phyloP scores from a whole-genome alignment of 2,888 invertebrate genomes.

The Stenoptilia bipunctidactyla region DNA sequence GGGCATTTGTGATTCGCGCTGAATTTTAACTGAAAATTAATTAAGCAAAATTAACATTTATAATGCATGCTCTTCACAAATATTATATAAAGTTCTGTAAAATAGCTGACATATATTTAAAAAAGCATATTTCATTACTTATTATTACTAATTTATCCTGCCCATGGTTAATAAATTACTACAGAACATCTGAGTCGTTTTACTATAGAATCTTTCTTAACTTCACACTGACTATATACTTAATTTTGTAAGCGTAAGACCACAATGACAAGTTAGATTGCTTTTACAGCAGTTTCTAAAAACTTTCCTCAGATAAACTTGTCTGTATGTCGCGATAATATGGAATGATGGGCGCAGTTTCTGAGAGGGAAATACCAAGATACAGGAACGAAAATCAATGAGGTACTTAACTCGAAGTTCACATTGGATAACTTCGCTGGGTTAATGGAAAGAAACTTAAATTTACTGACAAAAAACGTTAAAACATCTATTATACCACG shows the following conservation, averaged over 20 bases:
- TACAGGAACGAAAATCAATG: slow-evolving; percentile 28
- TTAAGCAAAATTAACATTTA: too few species aligned
- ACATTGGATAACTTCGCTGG: neutral
- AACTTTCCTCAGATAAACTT: slow-evolving; percentile 35
- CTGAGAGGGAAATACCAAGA: slow-evolving; percentile 40
- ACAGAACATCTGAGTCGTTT: too few species aligned
- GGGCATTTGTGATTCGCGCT: too few species aligned
- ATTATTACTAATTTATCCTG: too few species aligned
- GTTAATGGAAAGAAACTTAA: neutral
- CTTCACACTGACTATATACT: neutral
- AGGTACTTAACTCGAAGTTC: slow-evolving; percentile 12
- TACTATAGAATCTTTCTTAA: too few species aligned
- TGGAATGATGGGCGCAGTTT: slow-evolving; percentile 48
- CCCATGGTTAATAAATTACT: too few species aligned
- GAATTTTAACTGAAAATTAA: too few species aligned
- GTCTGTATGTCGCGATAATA: slow-evolving; percentile 49
- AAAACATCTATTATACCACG: neutral
- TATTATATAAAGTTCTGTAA: too few species aligned
- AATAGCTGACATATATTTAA: too few species aligned
- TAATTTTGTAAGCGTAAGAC: slow-evolving; percentile 1
- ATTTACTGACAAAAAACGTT: neutral
- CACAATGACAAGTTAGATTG: slow-evolving; percentile 8
- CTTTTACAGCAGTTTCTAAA: slow-evolving; percentile 16
- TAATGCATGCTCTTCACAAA: too few species aligned
- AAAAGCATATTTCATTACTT: too few species aligned